A percentile compares a stretch with the other conserved stretches of the same genome.
phyloP scores from a whole-genome alignment of 2,888 invertebrate species.

The Clunio marinus region DNA sequence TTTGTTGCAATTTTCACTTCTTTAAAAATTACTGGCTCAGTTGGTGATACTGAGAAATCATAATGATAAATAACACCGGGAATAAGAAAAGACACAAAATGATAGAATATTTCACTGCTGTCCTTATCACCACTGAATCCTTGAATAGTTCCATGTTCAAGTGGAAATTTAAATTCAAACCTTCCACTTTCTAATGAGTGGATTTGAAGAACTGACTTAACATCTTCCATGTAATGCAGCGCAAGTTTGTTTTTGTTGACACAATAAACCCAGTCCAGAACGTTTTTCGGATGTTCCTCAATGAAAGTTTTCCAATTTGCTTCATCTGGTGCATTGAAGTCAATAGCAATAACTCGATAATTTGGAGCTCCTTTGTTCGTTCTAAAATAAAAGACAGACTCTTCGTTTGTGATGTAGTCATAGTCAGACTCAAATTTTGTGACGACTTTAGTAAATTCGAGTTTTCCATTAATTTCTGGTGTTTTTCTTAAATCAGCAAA shows the following conservation, averaged over 20 bases:
- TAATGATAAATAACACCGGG: conserved; percentile 84
- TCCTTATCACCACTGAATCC: conserved; percentile 78
- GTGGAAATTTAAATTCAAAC: conserved; percentile 66
- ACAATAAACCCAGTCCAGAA: conserved; percentile 82
- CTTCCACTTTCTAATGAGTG: conserved; percentile 70
- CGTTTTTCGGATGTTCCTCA: conserved; percentile 78
- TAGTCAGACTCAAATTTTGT: conserved; percentile 90
- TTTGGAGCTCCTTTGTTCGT: conserved; percentile 93
- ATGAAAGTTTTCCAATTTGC: conserved; percentile 81
- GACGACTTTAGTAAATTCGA: conserved; percentile 74
- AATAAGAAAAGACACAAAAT: conserved; percentile 89
- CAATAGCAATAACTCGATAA: conserved; percentile 80
- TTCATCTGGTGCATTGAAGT: conserved; percentile 66
- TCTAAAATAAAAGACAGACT: conserved; percentile 73
- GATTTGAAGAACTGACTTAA: conserved; percentile 86
- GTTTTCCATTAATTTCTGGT: conserved; percentile 59
- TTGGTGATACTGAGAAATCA: conserved; percentile 65
- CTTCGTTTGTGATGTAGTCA: conserved; percentile 90
- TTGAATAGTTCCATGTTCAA: conserved; percentile 79
- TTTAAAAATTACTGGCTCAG: conserved; percentile 66
- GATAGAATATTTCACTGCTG: conserved; percentile 86
- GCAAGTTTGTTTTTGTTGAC: conserved; percentile 83
- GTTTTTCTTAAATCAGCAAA: conserved; percentile 70
- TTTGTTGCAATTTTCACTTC: conserved; percentile 76
- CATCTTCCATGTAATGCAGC: conserved; percentile 86